Evolutionary conservation across 2,113 vertebrate genomes (phyloP), one percentile per base, ranked within the genome.

Genomic region (Meles meles): DNA sequence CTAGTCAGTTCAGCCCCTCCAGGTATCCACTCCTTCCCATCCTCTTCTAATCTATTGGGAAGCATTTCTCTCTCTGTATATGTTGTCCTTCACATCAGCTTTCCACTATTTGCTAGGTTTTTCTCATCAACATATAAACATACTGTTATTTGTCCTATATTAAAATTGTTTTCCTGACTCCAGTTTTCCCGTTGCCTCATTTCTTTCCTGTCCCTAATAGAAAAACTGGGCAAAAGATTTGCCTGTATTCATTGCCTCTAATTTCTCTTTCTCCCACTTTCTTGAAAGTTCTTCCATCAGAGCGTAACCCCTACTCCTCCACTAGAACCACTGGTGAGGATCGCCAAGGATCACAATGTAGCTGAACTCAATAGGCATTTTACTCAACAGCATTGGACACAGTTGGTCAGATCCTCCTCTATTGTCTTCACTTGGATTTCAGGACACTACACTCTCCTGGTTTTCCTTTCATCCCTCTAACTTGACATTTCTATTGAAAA

Each of bases 401-500:
- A 37, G 29, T 39, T 52, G 52, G 34, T 63, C 74, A 94, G 63
- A 39, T 90, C 23, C 42, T 96, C 34, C 37, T 87, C 57, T 13
- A 29, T 15, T 39, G 57, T 85, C 44, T 79, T 71, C 42, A 42
- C 55, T 93, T 82, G 67, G 3, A 57, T 83, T 72, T 76, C 34
- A 92, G 86, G 21, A 65, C 2, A 9, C n/a, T 39, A n/a, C 17
- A 49, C 4, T 76, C 34, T 82, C 29, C 42, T 81, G 9, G 7
- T 44, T 93, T 91, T 79, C 12, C 52, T 69, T 29, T 90, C 37
- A 72, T 12, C 15, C 34, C 15, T 61, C 27, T 52, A 29, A 31
- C 42, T 93, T 94, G n/a, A 86, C 21, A 63, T 79, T 85, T 97
- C 44, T 18, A 44, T 44, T 94, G 95, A 63, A 84, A 83, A 96